Conservation (phyloP, 2,113 vertebrate species). For the Oreotrochilus melanogaster region DNA sequence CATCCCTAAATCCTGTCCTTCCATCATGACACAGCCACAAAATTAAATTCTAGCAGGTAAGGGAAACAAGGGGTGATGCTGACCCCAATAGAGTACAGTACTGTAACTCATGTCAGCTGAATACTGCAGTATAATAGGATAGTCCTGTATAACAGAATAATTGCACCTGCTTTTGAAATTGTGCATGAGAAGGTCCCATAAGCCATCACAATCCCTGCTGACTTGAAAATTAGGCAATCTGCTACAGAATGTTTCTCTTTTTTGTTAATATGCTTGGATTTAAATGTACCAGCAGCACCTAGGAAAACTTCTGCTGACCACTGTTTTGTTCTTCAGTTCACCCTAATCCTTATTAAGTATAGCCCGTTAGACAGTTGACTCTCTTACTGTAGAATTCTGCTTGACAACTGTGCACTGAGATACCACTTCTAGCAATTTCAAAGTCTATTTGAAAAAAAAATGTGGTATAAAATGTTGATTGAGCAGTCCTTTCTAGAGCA, state of each 20-base stretch:
- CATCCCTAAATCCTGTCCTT: not conserved
- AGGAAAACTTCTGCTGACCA: not conserved
- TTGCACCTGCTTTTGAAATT: not conserved
- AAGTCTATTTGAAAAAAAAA: conserved; percentile 15
- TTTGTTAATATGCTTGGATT: not conserved
- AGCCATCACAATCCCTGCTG: not conserved
- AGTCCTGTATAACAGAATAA: not conserved
- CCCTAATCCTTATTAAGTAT: not conserved
- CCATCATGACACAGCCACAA: not conserved
- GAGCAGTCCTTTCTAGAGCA: conserved; percentile 31
- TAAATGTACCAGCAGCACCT: not conserved
- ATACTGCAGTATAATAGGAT: not conserved
- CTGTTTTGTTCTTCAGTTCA: not conserved
- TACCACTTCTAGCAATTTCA: conserved; percentile 43
- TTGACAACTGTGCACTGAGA: conserved; percentile 4
- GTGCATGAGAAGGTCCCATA: not conserved
- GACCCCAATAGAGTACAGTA: not conserved
- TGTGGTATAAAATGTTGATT: conserved; percentile 32
- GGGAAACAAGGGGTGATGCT: not conserved
- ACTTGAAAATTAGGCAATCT: not conserved
- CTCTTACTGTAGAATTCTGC: not conserved
- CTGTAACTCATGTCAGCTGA: not conserved
- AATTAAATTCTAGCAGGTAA: not conserved
- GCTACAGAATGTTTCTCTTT: not conserved
- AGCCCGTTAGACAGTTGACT: not conserved